Base-by-base conservation (phyloP, 2,888 invertebrate genomes). In the Drosophila helvetica region DNA sequence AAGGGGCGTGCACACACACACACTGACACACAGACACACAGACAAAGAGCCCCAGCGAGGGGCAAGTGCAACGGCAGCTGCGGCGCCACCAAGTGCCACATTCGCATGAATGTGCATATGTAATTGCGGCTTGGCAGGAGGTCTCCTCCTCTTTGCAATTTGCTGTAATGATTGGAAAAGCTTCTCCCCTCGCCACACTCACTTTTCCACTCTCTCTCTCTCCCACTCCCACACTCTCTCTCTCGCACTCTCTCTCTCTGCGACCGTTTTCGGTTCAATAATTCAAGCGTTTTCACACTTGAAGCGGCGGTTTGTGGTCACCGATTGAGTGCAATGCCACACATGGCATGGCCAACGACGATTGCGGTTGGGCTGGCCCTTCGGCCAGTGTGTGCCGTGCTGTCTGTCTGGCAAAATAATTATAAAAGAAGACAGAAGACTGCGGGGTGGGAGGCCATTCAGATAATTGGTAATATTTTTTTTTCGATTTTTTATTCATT, bases 281-380 rank as follows among this genome's bases (percentile, higher is more conserved):
- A 84, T 84, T 82, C 82, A 87, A 82, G 74, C 75, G 76, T 79
- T 87, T 85, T 84, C 87, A 85, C 83, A 84, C 83, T 85, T 79
- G 71, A 66, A 66, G 72, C 55, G 60, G 77, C 63, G 87, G 87
- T 87, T 79, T 75, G 82, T 68, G 66, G 66, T 66, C 66, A 48
- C 12, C 54, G 30, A 52, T 45, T 59, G 57, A 48, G 62, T 59
- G 42, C 62, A 22, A 25, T 54, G 47, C 54, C 66, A 48, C 18
- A 43, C 66, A n/a, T 65, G 65, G 66, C 65, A 48, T 65, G 66
- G 54, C 25, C 66, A 17, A 55, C 67, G 67, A 55, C 50, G 66
- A 66, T 55, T 66, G 66, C 66, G 66, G 66, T 66, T 42, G 22
- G 66, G 66, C 66, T 42, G 22, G 66, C 66, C 48, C 38, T n/a